Conservation (phyloP, 2,797 vertebrate species). For the Ceryle rudis region DNA sequence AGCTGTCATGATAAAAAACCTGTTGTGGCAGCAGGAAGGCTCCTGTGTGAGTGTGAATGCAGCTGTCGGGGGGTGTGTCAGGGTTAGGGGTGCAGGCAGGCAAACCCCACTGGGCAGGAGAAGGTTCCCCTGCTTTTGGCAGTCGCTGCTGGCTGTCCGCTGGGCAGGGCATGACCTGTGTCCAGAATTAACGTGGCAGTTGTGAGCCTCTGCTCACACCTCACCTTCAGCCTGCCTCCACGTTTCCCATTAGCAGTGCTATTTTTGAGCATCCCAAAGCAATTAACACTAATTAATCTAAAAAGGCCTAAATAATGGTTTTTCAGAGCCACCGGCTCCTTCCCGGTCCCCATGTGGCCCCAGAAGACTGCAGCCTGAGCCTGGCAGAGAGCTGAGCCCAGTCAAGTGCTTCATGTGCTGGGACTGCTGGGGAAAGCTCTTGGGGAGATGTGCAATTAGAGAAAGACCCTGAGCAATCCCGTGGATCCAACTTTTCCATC, state of each 20-base stretch:
- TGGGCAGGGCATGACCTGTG: not conserved
- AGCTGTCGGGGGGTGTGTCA: not conserved
- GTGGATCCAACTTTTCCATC: not conserved
- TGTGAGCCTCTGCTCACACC: not conserved
- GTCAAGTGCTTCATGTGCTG: accelerated
- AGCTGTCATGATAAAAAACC: not conserved
- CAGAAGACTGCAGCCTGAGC: not conserved
- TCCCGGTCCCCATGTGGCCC: not conserved
- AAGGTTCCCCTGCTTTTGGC: not conserved
- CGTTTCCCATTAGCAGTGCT: not conserved
- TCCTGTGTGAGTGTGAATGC: not conserved
- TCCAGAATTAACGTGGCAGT: not conserved
- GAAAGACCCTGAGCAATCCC: not conserved
- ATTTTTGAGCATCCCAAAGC: constrained; percentile 52
- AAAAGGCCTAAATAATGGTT: not conserved
- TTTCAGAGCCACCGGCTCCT: not conserved
- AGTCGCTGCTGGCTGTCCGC: not conserved
- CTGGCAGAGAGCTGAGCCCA: not conserved
- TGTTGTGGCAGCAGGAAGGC: accelerated
- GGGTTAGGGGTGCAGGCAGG: not conserved
- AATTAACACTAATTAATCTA: constrained; percentile 55
- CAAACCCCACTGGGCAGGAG: not conserved
- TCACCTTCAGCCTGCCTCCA: not conserved
- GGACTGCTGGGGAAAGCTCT: not conserved
- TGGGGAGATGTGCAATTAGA: not conserved